Evolutionary conservation across 1,140 invertebrate genomes (phyloP).

Genomic region (Hestina assimilis): DNA sequence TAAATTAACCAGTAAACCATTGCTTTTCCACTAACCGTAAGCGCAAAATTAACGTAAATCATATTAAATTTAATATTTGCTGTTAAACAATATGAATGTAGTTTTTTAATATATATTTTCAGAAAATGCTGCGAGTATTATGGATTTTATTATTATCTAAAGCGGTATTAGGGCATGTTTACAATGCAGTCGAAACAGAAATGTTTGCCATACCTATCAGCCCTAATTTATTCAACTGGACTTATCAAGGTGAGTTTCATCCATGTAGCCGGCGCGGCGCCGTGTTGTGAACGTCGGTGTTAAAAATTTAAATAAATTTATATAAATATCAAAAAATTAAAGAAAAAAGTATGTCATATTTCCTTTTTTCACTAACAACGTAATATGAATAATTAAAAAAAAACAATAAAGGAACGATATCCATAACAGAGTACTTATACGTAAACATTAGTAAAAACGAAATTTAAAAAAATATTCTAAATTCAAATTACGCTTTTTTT

Average conservation of each 20-base stretch:
- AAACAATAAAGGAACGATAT: no score
- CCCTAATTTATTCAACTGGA: constrained; percentile 84
- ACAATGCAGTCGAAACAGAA: constrained; percentile 81
- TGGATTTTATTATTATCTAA: constrained; percentile 33
- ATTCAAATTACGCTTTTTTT: not conserved
- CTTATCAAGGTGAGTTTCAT: constrained; percentile 80
- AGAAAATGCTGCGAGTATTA: constrained; percentile 27
- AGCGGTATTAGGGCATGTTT: constrained; percentile 38
- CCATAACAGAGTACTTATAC: not conserved
- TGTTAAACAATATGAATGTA: no score
- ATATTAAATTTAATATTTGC: no score
- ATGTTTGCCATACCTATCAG: constrained; percentile 82
- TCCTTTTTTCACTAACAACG: no score
- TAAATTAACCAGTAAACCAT: not conserved
- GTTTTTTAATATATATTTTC: constrained; percentile 15
- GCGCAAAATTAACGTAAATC: no score
- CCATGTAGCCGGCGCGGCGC: no score
- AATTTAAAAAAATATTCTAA: not conserved
- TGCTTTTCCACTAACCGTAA: not conserved
- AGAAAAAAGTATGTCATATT: no score
- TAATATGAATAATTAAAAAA: no score
- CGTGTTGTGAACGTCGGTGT: no score
- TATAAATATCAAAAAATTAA: no score
- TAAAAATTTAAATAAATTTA: no score
- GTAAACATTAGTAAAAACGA: not conserved